These are phyloP conservation scores for Abrostola tripartita DNA, from an alignment of 2,888 invertebrate genomes.

Conservation along the genomic window DNA sequence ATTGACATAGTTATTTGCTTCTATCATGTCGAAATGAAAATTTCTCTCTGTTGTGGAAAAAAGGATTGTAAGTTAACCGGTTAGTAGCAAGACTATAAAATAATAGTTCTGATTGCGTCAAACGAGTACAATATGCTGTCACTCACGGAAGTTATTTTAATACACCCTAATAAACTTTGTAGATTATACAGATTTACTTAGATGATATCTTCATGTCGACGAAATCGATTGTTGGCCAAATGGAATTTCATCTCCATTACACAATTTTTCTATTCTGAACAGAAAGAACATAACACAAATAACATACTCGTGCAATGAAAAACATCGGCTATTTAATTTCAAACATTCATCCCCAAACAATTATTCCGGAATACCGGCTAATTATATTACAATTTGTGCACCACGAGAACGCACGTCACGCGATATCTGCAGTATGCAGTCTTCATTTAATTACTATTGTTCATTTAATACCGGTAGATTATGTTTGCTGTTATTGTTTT, in stretches of 20 bases:
- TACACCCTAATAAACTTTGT: too few species aligned
- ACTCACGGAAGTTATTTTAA: too few species aligned
- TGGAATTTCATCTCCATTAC: not conserved
- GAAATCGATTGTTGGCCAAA: too few species aligned
- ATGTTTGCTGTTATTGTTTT: slow-evolving; percentile 13
- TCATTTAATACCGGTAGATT: slow-evolving; percentile 29
- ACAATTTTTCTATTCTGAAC: not conserved
- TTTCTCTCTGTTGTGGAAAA: too few species aligned
- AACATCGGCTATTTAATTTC: not conserved
- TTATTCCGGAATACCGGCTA: slow-evolving; percentile 45
- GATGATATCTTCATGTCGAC: too few species aligned
- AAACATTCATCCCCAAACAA: slow-evolving; percentile 39
- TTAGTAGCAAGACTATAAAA: too few species aligned
- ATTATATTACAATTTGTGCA: slow-evolving; percentile 57
- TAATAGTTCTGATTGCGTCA: too few species aligned
- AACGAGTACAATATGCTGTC: too few species aligned
- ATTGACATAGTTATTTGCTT: too few species aligned
- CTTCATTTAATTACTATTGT: slow-evolving; percentile 57
- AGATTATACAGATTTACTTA: too few species aligned
- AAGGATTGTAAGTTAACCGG: too few species aligned
- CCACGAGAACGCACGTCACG: slow-evolving; percentile 48
- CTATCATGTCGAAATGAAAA: too few species aligned
- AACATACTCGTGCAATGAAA: slow-evolving; percentile 9
- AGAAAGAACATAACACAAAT: slow-evolving; percentile 1
- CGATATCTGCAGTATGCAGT: slow-evolving; percentile 48